These are phyloP conservation scores for Valencia hispanica DNA, from an alignment of 2,797 vertebrate genomes.

Conservation along the genomic window DNA sequence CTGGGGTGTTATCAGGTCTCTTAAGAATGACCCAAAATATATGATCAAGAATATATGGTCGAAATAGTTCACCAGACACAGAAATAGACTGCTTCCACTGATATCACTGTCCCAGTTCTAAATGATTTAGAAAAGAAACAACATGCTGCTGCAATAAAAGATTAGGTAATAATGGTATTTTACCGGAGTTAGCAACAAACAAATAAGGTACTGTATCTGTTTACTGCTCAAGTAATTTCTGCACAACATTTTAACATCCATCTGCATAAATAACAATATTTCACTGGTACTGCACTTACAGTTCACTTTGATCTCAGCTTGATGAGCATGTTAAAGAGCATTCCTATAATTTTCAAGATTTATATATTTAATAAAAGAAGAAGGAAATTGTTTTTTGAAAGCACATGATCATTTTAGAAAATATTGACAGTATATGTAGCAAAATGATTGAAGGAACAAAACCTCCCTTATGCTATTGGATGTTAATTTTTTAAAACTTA, in stretches of 20 bases:
- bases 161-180: neutral
- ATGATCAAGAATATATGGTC: too few relatives aligned
- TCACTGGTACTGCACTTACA: constrained; percentile 24
- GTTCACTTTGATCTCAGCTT: constrained; percentile 24
- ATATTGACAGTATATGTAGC: constrained; percentile 9
- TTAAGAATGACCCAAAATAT: neutral
- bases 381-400: constrained; percentile 34
- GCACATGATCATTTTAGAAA: constrained; percentile 13
- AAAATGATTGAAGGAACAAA: neutral
- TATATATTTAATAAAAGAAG: constrained; percentile 56
- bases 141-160: neutral
- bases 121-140: neutral
- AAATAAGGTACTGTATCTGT: constrained; percentile 13
- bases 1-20: too few relatives aligned
- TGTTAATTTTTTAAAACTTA: neutral
- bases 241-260: constrained; percentile 32
- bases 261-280: constrained; percentile 31
- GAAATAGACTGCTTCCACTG: neutral
- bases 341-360: constrained; percentile 52
- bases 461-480: neutral
- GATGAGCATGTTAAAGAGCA: constrained; percentile 40
- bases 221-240: constrained; percentile 39
- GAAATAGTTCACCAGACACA: too few relatives aligned
- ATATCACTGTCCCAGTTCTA: neutral
- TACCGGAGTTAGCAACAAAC: neutral